Conservation (phyloP, 2,113 vertebrate genomes). For the Danionella cerebrum region DNA sequence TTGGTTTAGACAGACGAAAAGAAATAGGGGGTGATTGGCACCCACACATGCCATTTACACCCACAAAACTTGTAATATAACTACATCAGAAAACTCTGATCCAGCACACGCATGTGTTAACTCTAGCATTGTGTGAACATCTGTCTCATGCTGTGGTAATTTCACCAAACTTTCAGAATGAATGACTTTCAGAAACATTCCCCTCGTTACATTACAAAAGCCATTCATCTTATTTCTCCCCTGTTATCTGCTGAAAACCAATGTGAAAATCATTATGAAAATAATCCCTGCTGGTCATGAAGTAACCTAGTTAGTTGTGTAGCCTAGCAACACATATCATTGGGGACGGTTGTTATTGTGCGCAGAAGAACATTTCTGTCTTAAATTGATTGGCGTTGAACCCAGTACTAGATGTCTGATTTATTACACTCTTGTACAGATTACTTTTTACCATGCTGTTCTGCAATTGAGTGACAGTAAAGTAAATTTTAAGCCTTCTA, state of each 20-base stretch:
- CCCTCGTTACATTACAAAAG: no score
- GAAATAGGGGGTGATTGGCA: not conserved
- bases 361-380: not conserved
- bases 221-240: no score
- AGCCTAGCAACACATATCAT: conserved; percentile 28
- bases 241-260: not conserved
- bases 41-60: not conserved
- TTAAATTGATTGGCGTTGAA: not conserved
- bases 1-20: not conserved
- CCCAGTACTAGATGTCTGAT: no score
- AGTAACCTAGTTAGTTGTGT: conserved; percentile 16
- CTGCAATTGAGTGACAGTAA: no score
- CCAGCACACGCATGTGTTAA: not conserved
- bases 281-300: not conserved
- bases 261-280: conserved; percentile 5
- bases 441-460: no score
- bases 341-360: not conserved
- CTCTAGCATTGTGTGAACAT: not conserved
- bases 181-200: no score
- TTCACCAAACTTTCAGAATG: not conserved
- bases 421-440: no score
- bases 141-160: not conserved
- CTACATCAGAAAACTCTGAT: not conserved
- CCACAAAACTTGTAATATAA: not conserved
- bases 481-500: no score